Conservation (phyloP, 2,888 invertebrate species). For the Aporophyla nigra region DNA sequence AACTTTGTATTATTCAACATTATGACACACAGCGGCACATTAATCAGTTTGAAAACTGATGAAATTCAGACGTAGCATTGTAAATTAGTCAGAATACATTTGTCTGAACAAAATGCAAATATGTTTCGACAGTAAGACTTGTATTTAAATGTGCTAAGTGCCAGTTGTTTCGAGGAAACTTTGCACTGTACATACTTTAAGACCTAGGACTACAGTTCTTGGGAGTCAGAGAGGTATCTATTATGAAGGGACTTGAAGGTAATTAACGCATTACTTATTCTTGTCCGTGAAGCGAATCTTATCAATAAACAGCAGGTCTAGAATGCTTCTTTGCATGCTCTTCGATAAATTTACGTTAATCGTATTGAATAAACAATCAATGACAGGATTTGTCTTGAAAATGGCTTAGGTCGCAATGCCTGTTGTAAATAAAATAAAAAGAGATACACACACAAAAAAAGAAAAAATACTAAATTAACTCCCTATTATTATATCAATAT, state of each 20-base stretch:
- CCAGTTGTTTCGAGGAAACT: slow-evolving; percentile 48
- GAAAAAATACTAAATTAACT: neutral
- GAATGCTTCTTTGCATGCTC: slow-evolving; percentile 15
- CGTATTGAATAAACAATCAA: neutral
- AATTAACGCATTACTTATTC: slow-evolving; percentile 13
- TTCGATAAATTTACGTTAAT: neutral
- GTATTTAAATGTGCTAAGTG: slow-evolving; percentile 80
- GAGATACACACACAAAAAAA: neutral
- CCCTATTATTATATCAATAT: neutral
- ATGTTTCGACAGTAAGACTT: slow-evolving; percentile 50
- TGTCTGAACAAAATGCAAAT: slow-evolving; percentile 64
- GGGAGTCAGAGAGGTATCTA: slow-evolving; percentile 7
- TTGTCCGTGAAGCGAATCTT: neutral
- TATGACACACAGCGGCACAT: slow-evolving; percentile 46
- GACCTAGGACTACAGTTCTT: slow-evolving; percentile 10
- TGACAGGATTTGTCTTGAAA: neutral
- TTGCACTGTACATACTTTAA: slow-evolving; percentile 6
- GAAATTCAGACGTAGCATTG: slow-evolving; percentile 56
- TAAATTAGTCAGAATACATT: slow-evolving; percentile 64
- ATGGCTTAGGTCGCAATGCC: neutral
- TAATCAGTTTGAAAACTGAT: slow-evolving; percentile 65
- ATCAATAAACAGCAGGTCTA: slow-evolving; percentile 40
- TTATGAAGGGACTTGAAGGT: slow-evolving; percentile 1
- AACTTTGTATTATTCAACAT: slow-evolving; percentile 62
- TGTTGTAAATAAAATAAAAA: neutral